Conservation (phyloP, 2,113 vertebrate species). For the Carassius auratus region DNA sequence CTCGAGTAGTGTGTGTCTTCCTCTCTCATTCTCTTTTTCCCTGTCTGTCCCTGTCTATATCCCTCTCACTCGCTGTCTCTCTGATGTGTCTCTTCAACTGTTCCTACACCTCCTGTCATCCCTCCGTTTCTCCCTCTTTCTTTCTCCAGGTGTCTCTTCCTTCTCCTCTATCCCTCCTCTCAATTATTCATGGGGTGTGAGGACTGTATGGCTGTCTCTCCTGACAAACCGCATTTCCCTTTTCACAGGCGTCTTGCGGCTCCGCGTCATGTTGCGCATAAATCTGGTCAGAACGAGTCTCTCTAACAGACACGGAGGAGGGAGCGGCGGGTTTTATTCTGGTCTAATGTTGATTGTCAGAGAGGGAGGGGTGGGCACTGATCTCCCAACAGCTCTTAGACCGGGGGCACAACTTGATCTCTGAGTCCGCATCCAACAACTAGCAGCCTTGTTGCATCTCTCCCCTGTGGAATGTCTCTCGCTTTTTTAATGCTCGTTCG, state of each 20-base stretch:
- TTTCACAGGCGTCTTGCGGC: conserved; percentile 32
- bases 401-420: conserved; percentile 50
- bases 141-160: conserved; percentile 48
- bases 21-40: conserved; percentile 43
- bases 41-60: conserved; percentile 26
- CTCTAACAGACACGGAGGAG: conserved; percentile 32
- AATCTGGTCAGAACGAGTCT: conserved; percentile 46
- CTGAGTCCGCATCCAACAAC: conserved; percentile 43
- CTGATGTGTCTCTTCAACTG: conserved; percentile 50
- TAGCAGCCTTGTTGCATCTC: conserved; percentile 57
- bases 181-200: conserved; percentile 59
- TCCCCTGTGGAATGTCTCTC: conserved; percentile 54
- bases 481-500: conserved; percentile 44
- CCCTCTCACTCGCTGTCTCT: conserved; percentile 49
- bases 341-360: conserved; percentile 46
- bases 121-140: conserved; percentile 42
- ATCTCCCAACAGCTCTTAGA: conserved; percentile 46
- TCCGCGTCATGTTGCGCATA: conserved; percentile 33
- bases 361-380: conserved; percentile 12
- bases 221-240: conserved; percentile 58
- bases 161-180: conserved; percentile 54
- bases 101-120: conserved; percentile 54
- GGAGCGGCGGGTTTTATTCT: conserved; percentile 28
- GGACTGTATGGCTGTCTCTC: conserved; percentile 58
- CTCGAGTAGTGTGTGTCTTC: conserved; percentile 32